Evolutionary conservation across 2,797 vertebrate species (phyloP), one percentile per base, ranked within the genome.

Genomic region (Diceros bicornis): DNA sequence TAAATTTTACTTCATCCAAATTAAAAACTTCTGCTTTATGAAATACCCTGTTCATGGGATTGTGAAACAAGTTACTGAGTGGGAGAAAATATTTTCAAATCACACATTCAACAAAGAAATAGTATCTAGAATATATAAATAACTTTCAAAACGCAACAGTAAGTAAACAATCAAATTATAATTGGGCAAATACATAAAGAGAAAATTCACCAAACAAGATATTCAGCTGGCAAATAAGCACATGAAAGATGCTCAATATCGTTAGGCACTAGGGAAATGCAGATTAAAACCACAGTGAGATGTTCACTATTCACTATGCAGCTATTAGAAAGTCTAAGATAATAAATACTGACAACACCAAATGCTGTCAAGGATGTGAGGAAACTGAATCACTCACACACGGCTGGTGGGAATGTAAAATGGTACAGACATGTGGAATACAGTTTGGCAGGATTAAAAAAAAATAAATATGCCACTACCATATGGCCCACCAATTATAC

Each of bases 161-260:
- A 84, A 79, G 8, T 61, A 83, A 95, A 23, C 0, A 66, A 55
- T 41, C 7, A 2, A 61, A 50, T 59, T 68, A 41, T 5, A 68
- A n/a, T 27, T 14, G 23, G n/a, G 47, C 29, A 91, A 89, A 91
- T 34, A 41, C 12, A 69, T 1, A 88, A 59, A 82, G 32, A 68
- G 9, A 96, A 78, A 91, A 89, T 95, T 81, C 17, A 52, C 12
- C n/a, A 37, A 41, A 95, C 71, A 41, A 14, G 90, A 72, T 4
- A 55, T 25, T 91, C 21, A 89, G 34, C 50, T 47, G 44, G 5
- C 7, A 92, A 95, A 78, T 55, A 87, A 87, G 27, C 18, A 85
- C 37, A 52, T 77, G 55, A 59, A 94, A 75, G 34, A 79, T 85
- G 21, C 52, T 64, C 29, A 59, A 29, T 23, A 62, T 32, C 44